Evolutionary conservation across 2,113 vertebrate species (phyloP), one percentile per base, ranked within the genome.

Genomic region (Myrmecobius fasciatus): DNA sequence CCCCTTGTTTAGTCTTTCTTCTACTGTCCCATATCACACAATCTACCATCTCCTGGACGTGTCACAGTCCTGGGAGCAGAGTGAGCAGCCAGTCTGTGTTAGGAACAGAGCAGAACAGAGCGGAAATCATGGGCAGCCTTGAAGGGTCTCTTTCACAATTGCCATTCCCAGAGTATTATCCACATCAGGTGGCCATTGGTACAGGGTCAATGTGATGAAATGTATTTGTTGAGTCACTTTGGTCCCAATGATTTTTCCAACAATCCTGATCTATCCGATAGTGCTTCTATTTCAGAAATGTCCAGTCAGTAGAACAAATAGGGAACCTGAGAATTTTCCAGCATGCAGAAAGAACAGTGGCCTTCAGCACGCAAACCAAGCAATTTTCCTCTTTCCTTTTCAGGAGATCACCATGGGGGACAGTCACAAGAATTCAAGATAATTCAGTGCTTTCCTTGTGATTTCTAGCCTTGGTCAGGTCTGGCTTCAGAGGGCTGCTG

Each of bases 221-320:
- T 98, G 97, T 98, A 97, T 98, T 99, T 99, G 98, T 99, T 99
- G 98, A 99, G 98, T 99, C 98, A 98, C 96, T 98, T 98, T 5
- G 75, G 98, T 98, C 98, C 98, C 98, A 98, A 97, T 98, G 96
- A 97, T 98, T 97, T 98, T 98, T 98, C 98, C 98, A 98, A 98
- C 98, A 98, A 98, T 99, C 97, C 97, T 98, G 98, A 98, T 98
- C 97, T 97, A 98, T 98, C 98, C 98, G 99, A 99, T 99, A 99
- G 96, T 97, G 95, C 96, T 97, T 97, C 97, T 98, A 98, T 99
- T 98, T 98, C 98, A 99, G 98, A 98, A 98, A 99, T 97, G 96
- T 97, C 95, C 95, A 83, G 96, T 97, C 96, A 97, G 97, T 96
- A 97, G 98, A 97, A 97, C 96, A 98, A 97, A 97, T 92, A 93